Evolutionary conservation across 2,113 vertebrate species (phyloP).

Genomic region (Gobio gobio): DNA sequence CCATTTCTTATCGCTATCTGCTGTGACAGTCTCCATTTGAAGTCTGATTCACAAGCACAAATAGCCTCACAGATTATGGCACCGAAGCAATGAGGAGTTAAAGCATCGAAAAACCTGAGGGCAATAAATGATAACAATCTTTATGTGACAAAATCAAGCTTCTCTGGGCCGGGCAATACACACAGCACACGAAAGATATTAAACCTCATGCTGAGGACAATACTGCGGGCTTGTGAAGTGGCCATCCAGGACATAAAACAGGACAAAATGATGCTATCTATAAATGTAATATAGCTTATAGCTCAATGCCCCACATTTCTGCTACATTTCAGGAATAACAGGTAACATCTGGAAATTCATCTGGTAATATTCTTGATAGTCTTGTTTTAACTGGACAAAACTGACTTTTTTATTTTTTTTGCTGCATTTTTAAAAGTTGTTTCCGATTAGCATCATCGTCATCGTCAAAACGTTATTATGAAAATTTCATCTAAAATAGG

Average conservation of each 20-base stretch:
- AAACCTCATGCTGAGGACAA: conserved; percentile 16
- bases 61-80: conserved; percentile 37
- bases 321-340: neutral
- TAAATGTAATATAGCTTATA: neutral
- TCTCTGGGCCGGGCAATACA: neutral
- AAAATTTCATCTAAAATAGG: neutral
- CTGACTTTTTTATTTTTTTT: neutral
- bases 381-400: neutral
- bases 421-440: neutral
- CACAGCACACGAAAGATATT: neutral
- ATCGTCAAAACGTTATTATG: neutral
- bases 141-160: conserved; percentile 17
- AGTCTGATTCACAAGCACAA: conserved; percentile 20
- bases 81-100: conserved; percentile 35
- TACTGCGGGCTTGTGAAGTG: neutral
- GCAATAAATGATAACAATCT: conserved; percentile 36
- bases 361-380: neutral
- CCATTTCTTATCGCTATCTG: neutral
- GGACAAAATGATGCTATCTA: neutral
- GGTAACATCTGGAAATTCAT: neutral
- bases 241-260: neutral
- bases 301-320: neutral
- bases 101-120: conserved; percentile 16
- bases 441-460: neutral
- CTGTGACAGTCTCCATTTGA: neutral